A percentile compares a stretch with the other conserved stretches of the same genome.
phyloP scores from a whole-genome alignment of 1,140 invertebrate genomes.

The Phocides pigmalion region DNA sequence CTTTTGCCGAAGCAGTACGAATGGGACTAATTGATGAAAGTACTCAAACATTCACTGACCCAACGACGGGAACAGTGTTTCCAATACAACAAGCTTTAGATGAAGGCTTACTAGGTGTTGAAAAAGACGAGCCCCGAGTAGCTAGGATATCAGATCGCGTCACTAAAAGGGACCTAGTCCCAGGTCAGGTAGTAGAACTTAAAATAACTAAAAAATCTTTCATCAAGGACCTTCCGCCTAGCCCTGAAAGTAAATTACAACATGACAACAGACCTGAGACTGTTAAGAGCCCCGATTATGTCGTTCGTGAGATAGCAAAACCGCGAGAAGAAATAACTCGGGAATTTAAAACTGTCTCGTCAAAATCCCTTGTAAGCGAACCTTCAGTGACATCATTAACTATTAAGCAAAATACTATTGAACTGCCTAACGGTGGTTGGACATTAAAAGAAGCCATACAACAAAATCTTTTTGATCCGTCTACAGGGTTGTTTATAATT shows the following conservation, averaged over 20 bases:
- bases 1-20: constrained; percentile 90
- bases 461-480: constrained; percentile 90
- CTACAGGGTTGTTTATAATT: constrained; percentile 93
- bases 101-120: constrained; percentile 87
- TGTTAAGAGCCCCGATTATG: constrained; percentile 71
- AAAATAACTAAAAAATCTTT: constrained; percentile 83
- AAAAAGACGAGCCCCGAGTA: constrained; percentile 81
- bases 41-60: constrained; percentile 91
- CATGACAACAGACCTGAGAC: constrained; percentile 79
- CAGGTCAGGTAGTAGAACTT: constrained; percentile 78
- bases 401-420: constrained; percentile 85
- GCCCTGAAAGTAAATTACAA: constrained; percentile 74
- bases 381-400: constrained; percentile 74
- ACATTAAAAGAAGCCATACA: constrained; percentile 90
- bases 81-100: constrained; percentile 93
- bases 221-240: constrained; percentile 75
- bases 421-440: constrained; percentile 93
- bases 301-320: constrained; percentile 50
- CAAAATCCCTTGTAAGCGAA: constrained; percentile 73
- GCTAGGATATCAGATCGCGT: constrained; percentile 69
- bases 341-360: constrained; percentile 63
- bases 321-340: constrained; percentile 54
- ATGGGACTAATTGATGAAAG: constrained; percentile 92
- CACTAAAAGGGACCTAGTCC: constrained; percentile 71
- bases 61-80: constrained; percentile 89